Evolutionary conservation across 2,888 invertebrate species (phyloP).

Genomic region (Meta bourneti): DNA sequence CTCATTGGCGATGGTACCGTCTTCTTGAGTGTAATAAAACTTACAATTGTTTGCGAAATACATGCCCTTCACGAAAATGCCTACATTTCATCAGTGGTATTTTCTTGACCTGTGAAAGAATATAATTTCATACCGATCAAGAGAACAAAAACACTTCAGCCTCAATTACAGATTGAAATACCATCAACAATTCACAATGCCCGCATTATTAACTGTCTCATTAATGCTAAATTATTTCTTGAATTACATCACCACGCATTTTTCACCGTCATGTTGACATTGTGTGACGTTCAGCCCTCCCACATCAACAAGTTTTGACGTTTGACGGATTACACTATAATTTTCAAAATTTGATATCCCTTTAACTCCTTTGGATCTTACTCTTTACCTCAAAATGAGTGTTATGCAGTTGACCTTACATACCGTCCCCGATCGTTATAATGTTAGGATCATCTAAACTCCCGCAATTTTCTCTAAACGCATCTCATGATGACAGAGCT

Average conservation of each 20-base stretch:
- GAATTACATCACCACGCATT: not conserved
- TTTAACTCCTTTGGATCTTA: not conserved
- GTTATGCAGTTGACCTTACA: not conserved
- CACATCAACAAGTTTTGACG: not conserved
- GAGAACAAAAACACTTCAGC: not conserved
- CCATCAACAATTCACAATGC: not conserved
- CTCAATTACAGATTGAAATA: not conserved
- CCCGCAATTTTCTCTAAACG: conserved; percentile 21
- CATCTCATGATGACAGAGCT: conserved; percentile 8
- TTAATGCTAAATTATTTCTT: not conserved
- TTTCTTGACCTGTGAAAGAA: too few relatives aligned
- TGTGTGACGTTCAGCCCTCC: not conserved
- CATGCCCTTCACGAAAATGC: too few relatives aligned
- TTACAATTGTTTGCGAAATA: too few relatives aligned
- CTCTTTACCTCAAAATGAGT: not conserved
- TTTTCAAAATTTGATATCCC: not conserved
- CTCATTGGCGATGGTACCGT: too few relatives aligned
- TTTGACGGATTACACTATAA: not conserved
- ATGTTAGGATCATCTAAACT: conserved; percentile 5
- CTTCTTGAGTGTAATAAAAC: too few relatives aligned
- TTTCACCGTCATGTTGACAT: not conserved
- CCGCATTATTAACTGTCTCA: not conserved
- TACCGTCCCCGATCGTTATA: not conserved
- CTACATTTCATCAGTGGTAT: too few relatives aligned
- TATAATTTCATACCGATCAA: not conserved